phyloP scores from a whole-genome alignment of 2,113 vertebrate species.

The Microtus ochrogaster region DNA sequence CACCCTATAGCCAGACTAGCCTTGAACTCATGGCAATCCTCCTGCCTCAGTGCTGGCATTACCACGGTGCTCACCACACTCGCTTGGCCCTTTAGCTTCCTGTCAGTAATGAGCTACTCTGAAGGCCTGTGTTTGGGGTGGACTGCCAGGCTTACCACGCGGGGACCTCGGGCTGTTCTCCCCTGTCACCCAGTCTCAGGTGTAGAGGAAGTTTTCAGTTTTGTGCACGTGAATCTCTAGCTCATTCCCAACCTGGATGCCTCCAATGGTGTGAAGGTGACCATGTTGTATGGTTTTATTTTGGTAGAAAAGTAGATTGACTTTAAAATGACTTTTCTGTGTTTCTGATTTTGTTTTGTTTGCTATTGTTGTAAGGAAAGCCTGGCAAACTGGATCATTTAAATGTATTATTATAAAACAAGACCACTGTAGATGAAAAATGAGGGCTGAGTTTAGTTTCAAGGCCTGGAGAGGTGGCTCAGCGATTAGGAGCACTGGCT shows the following conservation, averaged over 20 bases:
- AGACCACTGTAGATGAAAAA: background rate
- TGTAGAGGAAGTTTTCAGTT: background rate
- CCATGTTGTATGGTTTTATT: too few relatives aligned
- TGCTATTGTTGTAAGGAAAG: background rate
- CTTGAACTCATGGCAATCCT: background rate
- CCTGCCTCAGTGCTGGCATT: background rate
- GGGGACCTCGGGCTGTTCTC: background rate
- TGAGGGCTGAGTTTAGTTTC: background rate
- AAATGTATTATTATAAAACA: background rate
- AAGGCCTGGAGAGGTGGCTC: background rate
- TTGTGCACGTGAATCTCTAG: background rate
- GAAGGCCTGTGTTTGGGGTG: conserved; percentile 20
- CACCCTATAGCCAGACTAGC: background rate
- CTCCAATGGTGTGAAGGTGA: background rate
- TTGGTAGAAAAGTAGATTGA: background rate
- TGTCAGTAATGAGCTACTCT: background rate
- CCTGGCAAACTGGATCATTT: background rate
- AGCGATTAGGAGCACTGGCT: background rate
- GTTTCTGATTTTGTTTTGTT: background rate
- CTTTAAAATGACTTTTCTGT: background rate
- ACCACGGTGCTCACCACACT: background rate
- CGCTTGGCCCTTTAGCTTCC: background rate
- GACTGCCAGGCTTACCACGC: background rate
- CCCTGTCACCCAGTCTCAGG: background rate
- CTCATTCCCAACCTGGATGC: too few relatives aligned